Evolutionary conservation across 2,797 vertebrate species (phyloP).

Genomic region (Spea hammondii): DNA sequence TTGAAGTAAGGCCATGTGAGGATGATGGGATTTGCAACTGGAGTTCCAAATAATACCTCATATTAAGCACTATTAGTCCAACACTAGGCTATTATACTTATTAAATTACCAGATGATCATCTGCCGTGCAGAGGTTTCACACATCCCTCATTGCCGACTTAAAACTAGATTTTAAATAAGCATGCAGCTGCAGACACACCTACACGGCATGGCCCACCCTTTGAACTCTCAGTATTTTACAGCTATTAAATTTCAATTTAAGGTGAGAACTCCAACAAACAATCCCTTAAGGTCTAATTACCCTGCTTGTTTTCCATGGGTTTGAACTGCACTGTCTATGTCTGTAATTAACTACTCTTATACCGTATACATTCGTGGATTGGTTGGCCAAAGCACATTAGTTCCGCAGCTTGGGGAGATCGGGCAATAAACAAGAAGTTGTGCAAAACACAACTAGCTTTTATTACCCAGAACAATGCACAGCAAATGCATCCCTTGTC

Average conservation of each 20-base stretch:
- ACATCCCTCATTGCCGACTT: constrained; percentile 1
- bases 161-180: constrained; percentile 2
- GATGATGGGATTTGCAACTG: too few species aligned
- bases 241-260: constrained; percentile 42
- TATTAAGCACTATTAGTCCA: too few species aligned
- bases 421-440: constrained; percentile 21
- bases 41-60: too few species aligned
- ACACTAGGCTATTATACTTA: too few species aligned
- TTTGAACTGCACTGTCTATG: constrained; percentile 10
- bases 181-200: constrained; percentile 2
- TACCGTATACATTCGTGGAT: constrained; percentile 6
- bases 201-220: constrained; percentile 32
- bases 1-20: too few species aligned
- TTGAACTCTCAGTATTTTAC: constrained; percentile 38
- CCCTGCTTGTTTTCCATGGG: constrained; percentile 30
- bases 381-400: constrained; percentile 26
- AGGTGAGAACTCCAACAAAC: constrained; percentile 29
- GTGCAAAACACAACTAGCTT: constrained; percentile 26
- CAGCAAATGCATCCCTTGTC: constrained; percentile 1
- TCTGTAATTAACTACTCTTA: constrained; percentile 24
- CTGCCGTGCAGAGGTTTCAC: background rate
- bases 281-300: constrained; percentile 51
- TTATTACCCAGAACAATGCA: constrained; percentile 16
- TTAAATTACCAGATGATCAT: too few species aligned
- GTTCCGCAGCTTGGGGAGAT: constrained; percentile 29